Percentiles rank a stretch among this genome's conserved stretches.
phyloP scores from a whole-genome alignment of 2,888 invertebrate genomes.

The Drosophila ochracea region DNA sequence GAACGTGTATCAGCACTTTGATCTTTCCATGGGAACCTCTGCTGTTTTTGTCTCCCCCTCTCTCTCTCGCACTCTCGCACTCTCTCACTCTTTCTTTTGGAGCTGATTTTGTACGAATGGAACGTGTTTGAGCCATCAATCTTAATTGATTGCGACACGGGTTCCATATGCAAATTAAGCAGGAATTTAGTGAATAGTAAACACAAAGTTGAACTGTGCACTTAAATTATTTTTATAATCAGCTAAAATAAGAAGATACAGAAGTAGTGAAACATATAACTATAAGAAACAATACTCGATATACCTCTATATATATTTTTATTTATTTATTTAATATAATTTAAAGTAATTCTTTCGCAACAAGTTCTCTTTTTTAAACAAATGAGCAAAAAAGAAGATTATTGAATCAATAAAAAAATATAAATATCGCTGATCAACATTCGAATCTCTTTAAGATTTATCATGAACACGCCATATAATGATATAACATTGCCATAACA shows the following conservation, averaged over 20 bases:
- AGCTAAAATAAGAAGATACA: not conserved
- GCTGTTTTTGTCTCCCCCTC: not conserved
- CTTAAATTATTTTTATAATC: not conserved
- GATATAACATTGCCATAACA: constrained; percentile 42
- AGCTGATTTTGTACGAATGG: not conserved
- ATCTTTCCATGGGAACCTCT: constrained; percentile 28
- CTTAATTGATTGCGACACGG: constrained; percentile 2
- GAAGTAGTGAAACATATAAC: not conserved
- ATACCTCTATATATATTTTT: too few species aligned
- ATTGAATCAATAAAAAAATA: not conserved
- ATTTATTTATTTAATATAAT: not conserved
- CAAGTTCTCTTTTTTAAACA: not conserved
- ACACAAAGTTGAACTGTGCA: not conserved
- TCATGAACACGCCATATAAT: not conserved
- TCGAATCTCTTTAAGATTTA: not conserved
- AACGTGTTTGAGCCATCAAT: constrained; percentile 17
- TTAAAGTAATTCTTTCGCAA: not conserved
- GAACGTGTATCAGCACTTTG: constrained; percentile 53
- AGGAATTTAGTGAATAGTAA: constrained; percentile 1
- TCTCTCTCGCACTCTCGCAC: not conserved
- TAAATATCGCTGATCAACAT: not conserved
- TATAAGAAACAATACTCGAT: not conserved
- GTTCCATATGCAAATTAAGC: constrained; percentile 8
- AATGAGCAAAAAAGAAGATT: not conserved
- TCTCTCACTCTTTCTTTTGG: not conserved